Percentiles rank a stretch among this genome's conserved stretches.
phyloP scores from a whole-genome alignment of 2,113 vertebrate species.

The Martes martes region DNA sequence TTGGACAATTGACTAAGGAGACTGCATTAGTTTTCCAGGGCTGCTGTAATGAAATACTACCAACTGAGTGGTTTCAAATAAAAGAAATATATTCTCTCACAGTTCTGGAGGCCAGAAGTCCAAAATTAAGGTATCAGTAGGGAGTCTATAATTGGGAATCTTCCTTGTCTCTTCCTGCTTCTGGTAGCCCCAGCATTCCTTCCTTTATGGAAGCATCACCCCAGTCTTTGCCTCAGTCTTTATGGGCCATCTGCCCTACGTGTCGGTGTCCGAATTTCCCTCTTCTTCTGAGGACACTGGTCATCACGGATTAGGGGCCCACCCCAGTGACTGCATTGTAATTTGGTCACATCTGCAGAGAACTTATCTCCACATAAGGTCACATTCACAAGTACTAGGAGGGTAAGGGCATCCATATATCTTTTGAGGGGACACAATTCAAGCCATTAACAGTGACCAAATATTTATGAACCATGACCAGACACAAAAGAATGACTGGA shows the following conservation, averaged over 20 bases:
- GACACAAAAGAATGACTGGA: background rate
- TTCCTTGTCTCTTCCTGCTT: background rate
- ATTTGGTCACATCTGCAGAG: background rate
- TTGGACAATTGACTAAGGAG: background rate
- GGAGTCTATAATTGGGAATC: background rate
- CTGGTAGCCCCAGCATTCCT: background rate
- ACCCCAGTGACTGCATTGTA: background rate
- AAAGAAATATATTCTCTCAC: background rate
- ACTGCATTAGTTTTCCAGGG: background rate
- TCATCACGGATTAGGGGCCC: background rate
- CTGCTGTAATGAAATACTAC: background rate
- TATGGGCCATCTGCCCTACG: background rate
- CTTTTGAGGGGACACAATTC: background rate
- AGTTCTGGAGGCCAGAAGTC: background rate
- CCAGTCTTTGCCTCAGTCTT: background rate
- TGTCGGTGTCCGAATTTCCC: background rate
- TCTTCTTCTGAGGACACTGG: background rate
- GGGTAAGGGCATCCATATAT: background rate
- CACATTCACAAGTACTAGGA: background rate
- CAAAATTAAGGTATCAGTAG: background rate
- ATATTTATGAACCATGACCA: background rate
- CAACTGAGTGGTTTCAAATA: background rate
- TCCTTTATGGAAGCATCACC: background rate
- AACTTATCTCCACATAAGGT: background rate
- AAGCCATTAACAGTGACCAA: background rate